Percentiles rank a stretch among this genome's conserved stretches.
Evolutionary conservation across 1,140 invertebrate species (phyloP).

Genomic region (Papilio xuthus): DNA sequence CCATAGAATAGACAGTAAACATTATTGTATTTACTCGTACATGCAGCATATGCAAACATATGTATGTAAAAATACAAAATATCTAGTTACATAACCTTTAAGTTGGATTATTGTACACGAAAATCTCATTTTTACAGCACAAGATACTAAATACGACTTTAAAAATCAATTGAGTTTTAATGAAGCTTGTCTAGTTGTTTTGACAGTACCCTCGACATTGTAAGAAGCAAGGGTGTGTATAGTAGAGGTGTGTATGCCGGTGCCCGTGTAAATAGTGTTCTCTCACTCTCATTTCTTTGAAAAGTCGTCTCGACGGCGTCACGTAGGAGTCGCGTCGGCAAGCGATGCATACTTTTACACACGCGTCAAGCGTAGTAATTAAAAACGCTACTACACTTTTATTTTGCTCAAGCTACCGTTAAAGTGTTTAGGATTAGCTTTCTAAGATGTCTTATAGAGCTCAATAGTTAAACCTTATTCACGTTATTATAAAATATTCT

Average conservation of each 20-base stretch:
- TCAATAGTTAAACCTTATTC: background rate
- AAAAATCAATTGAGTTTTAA: background rate
- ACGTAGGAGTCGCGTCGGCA: background rate
- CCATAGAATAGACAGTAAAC: background rate
- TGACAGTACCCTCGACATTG: background rate
- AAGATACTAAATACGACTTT: background rate
- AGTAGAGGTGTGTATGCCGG: background rate
- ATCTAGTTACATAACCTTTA: background rate
- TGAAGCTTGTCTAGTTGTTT: background rate
- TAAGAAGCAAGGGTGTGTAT: background rate
- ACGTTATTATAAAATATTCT: background rate
- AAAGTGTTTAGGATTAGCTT: conserved; percentile 21
- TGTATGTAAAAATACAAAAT: background rate
- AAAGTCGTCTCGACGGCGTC: conserved; percentile 9
- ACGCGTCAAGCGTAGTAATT: conserved; percentile 32
- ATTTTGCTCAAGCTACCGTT: conserved; percentile 13
- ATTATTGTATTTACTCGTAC: background rate
- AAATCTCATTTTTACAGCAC: no score
- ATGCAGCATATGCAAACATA: background rate
- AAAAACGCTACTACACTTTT: conserved; percentile 17
- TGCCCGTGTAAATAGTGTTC: conserved; percentile 21
- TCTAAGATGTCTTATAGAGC: background rate
- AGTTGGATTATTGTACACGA: background rate
- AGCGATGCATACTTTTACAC: conserved; percentile 23
- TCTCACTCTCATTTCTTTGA: conserved; percentile 1